Base-by-base conservation (phyloP, 1,140 invertebrate species). In the Zaprionus gabonicus region DNA sequence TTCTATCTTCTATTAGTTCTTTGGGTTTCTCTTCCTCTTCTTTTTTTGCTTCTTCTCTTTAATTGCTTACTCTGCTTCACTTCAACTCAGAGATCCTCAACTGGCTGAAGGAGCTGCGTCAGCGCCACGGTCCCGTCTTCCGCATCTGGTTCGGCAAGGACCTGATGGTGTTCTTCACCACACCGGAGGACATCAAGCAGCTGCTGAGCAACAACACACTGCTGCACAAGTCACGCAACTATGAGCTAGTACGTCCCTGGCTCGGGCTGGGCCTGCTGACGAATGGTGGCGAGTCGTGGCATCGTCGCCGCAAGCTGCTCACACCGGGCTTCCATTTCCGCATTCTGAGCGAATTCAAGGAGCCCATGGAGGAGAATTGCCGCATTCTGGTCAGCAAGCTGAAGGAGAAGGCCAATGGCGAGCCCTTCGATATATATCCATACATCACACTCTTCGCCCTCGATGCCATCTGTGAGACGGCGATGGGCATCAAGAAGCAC, bases 261-360 rank as follows among this genome's bases (percentile, higher is more conserved):
- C 93, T 97, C 25, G 94, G 94, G 15, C 94, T 93, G 27, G 96
- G 96, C 15, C 93, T 97, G 9, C 85, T 96, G 0, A 95, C 95
- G 1, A 95, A 94, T 69, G 64, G 92, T 55, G 97, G 96, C 46
- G 92, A 93, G 12, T 97, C 97, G 93, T 99, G 98, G 97, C 95
- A 95, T 55, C 82, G 91, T 0, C 93, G 97, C n/a, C 94, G 98
- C 62, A 97, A 97, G 93, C 94, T 98, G 41, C 91, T 99, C 1
- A 98, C 98, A 0, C 97, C 97, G 1, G 95, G 97, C 1, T 99
- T 99, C 93, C 97, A 99, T 92, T 98, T 98, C 91, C 96, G 96
- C 80, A 97, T 98, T 66, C 93, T 98, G 0, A 94, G 96, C 75
- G 95, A 97, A 81, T 98, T 97, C 92, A 82, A 97, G 25, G 93